A percentile compares a stretch with the other conserved stretches of the same genome.
Conservation (phyloP, 2,113 vertebrate species). For the Calypte anna region DNA sequence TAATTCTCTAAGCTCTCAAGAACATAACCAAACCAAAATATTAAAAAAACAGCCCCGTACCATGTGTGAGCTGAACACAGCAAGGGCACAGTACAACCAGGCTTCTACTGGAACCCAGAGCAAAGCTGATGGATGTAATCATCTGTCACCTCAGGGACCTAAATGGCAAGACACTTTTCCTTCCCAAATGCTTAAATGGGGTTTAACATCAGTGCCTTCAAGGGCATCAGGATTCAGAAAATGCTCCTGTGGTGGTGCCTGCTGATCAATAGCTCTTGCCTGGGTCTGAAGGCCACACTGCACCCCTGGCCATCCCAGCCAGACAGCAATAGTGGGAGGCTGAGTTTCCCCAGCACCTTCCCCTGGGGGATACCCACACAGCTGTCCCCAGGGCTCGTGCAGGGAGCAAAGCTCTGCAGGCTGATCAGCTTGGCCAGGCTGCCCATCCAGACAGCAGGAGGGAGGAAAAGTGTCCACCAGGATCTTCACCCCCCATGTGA, state of each 20-base stretch:
- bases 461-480: rapidly evolving
- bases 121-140: neutral
- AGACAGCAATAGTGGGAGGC: rapidly evolving
- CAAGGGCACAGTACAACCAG: neutral
- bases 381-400: rapidly evolving
- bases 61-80: neutral
- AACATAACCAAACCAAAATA: too few relatives aligned
- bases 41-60: rapidly evolving
- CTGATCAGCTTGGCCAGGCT: rapidly evolving
- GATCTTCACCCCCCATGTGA: rapidly evolving
- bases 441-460: rapidly evolving
- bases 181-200: neutral
- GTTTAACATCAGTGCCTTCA: neutral
- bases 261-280: neutral
- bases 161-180: neutral
- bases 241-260: rapidly evolving
- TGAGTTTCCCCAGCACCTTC: neutral
- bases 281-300: neutral
- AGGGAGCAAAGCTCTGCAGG: neutral
- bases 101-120: neutral
- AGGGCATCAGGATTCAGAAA: neutral
- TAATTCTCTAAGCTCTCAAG: neutral
- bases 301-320: neutral
- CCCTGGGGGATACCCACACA: rapidly evolving
- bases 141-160: neutral